A percentile compares a stretch with the other conserved stretches of the same genome.
Evolutionary conservation across 2,888 invertebrate species (phyloP).

Genomic region (Morinoia aosen): DNA sequence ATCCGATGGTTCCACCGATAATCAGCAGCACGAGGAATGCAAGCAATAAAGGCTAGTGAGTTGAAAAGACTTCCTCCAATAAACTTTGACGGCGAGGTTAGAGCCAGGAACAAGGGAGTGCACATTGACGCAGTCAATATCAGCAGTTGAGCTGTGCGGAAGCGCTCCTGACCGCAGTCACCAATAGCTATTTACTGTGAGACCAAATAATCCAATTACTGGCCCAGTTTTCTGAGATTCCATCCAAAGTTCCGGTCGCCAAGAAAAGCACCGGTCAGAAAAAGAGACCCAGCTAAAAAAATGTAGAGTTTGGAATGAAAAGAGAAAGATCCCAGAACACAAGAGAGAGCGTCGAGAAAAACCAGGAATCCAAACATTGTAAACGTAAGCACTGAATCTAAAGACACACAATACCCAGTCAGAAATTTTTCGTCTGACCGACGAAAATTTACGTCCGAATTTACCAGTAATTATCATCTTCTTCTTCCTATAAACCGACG

Average conservation of each 20-base stretch:
- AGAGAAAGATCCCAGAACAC: too few species aligned
- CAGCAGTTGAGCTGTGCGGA: constrained; percentile 35
- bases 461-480: too few species aligned
- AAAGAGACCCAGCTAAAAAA: too few species aligned
- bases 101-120: neutral
- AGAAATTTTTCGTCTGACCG: too few species aligned
- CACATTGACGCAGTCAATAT: neutral
- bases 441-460: too few species aligned
- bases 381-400: too few species aligned
- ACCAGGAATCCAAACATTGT: too few species aligned
- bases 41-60: neutral
- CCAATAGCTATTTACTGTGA: constrained; percentile 38
- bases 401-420: too few species aligned
- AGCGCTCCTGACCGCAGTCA: constrained; percentile 8
- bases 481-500: too few species aligned
- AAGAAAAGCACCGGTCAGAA: neutral
- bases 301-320: too few species aligned
- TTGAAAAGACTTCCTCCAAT: constrained; percentile 5
- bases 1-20: neutral
- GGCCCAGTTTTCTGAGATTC: neutral
- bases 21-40: neutral
- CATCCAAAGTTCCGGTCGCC: constrained; percentile 8
- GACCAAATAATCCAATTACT: constrained; percentile 30
- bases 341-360: too few species aligned
- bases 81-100: neutral